Base-by-base conservation (phyloP, 2,113 vertebrate genomes). In the Myrmecophaga tridactyla region DNA sequence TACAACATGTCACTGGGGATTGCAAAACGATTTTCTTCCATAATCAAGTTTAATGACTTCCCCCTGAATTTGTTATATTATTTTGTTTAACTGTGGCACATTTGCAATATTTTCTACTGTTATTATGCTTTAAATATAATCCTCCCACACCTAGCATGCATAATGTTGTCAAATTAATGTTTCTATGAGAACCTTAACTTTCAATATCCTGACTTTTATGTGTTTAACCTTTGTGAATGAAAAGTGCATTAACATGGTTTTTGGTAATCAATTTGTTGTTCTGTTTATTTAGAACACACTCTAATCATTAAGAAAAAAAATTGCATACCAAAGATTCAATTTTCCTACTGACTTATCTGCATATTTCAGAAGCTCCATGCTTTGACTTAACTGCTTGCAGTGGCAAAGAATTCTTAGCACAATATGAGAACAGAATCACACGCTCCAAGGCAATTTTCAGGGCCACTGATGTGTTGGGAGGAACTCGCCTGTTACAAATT, bases 121-220 rank as follows among this genome's bases (percentile, higher is more conserved):
- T 86, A 95, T 96, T 77, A 86, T 92, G 62, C 51, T 96, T 83
- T 92, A 97, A 96, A 95, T 90, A 83, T 60, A 95, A 93, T 65
- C 85, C 82, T 95, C 92, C 92, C 70, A 96, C 85, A 93, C 31
- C 27, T 75, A 89, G 70, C 86, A 72, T 90, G 78, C 92, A 95
- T 89, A 96, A 96, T 95, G 70, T 77, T 89, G 73, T 97, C 95
- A 95, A 97, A 96, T 97, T 94, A 97, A 84, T 77, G 73, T 89
- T 96, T 96, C 86, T 84, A 94, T 58, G 86, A 96, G 86, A 96
- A 94, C 7, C 41, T 91, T 96, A 91, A 92, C 70, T 96, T 96
- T 91, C 58, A 96, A 96, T 93, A 96, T 88, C 11, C 73, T 94
- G 77, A 88, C 76, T 96, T 92, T 97, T 84, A 94, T 84, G 60